Evolutionary conservation across 2,797 vertebrate species (phyloP), one percentile per base, ranked within the genome.

Genomic region (Streptopelia turtur): DNA sequence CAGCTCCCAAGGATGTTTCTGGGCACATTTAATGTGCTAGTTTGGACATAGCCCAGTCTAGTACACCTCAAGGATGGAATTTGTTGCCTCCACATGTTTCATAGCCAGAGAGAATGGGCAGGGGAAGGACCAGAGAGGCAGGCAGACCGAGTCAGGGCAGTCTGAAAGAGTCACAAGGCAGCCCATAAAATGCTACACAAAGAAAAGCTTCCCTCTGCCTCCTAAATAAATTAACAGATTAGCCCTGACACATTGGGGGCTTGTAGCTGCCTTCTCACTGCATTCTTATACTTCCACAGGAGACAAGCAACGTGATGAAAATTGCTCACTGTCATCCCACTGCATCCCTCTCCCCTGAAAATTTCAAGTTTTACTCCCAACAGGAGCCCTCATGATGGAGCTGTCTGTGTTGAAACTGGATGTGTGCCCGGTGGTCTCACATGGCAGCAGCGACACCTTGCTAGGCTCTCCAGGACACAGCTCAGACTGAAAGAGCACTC

Each of bases 81-180:
- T 28, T 43, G 27, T 94, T 94, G 93, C 68, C 74, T 94, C 70
- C 81, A 80, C 23, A 11, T 28, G 72, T 89, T 94, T 75, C 43
- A 64, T 21, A 92, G 77, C 33, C 68, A 71, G 52, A 83, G 31
- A 74, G 11, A 65, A 39, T 18, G 7, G 8, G 53, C 35, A 74
- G 23, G 45, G 65, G 53, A 85, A 85, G 59, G 77, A 86, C 65
- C 45, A 68, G 31, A 78, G 53, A 71, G 55, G 47, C 33, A 93
- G 28, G 37, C 31, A 90, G 56, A 64, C 30, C 61, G 55, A 92
- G 72, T 61, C 47, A 83, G 49, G 56, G 70, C 80, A 74, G 43
- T 23, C 39, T 10, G 1, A 94, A 95, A 70, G 21, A 78, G 41
- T 60, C 71, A 72, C 27, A 91, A 91, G 41, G 47, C 61, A 84